Base-by-base conservation (phyloP, 2,797 vertebrate species). In the Lepidocolaptes lacrymiger region DNA sequence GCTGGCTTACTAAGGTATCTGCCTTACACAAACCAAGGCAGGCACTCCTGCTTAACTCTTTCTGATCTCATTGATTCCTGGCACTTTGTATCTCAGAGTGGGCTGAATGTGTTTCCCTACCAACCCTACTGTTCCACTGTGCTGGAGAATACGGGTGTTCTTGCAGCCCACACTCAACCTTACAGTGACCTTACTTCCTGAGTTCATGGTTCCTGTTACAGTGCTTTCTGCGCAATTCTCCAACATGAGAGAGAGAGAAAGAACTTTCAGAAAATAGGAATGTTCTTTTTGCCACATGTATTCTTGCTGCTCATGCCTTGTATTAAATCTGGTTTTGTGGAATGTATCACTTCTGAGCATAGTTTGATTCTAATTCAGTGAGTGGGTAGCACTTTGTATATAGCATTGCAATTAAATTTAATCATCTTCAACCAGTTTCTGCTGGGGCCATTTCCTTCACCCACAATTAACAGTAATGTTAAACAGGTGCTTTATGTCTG, bases 401-500 rank as follows among this genome's bases (percentile, higher is more conserved):
- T 63, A 55, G 28, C 39, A n/a, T 73, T 82, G 55, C 62, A 89
- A 80, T 95, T 91, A 96, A 93, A 93, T 89, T 87, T 92, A 93
- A 92, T 91, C 52, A 67, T 82, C 85, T 93, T 95, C 74, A 96
- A 26, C 80, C 59, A 89, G 13, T 74, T 93, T 94, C 71, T 95
- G 24, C 59, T 87, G 75, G 37, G 84, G 22, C 84, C 77, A 82
- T 94, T 95, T 97, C 84, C 56, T 95, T 92, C 63, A 63, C 41
- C 32, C 41, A 63, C 77, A 85, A 95, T 95, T 95, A 94, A 37
- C 64, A 76, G 48, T 85, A 87, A 89, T 67, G 83, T 82, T 93
- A 94, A 95, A 66, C 77, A 95, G 86, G 90, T 95, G 90, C 59
- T 92, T 93, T 93, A 93, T 89, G 80, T 92, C 67, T 93, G 76